Base-by-base conservation (phyloP, 1,140 invertebrate species). In the Danaus melanippus region DNA sequence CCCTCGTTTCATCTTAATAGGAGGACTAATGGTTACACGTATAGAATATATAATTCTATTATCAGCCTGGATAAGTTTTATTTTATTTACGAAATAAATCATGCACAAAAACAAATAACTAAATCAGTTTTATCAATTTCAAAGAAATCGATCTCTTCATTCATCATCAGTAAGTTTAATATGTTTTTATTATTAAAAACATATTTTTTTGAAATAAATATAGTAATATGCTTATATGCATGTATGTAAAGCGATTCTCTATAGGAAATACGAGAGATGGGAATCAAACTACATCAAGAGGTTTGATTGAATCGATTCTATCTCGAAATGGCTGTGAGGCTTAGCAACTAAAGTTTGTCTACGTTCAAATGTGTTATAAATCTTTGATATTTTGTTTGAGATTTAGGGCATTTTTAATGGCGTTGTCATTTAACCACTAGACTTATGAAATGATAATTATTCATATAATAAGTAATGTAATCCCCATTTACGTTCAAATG, bases 401-500 rank as follows among this genome's bases (percentile, higher is more conserved):
- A 32, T 32, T 32, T 32, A 3, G 21, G 2, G 21, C 7, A 5
- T 5, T 7, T 32, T 32, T 8, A 32, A 32, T 32, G 21, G 6
- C 7, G 6, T 4, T 32, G 21, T 2, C 21, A 32, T 32, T 21
- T 21, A 21, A 21, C 17, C 17, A 21, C 17, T 32, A 32, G 5
- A 10, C 42, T 42, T 42, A 42, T 12, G 17, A 50, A 15, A 50
- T 15, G 2, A 32, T 50, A 12, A 15, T 40, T 10, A 55, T 21
- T 21, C 32, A 10, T 44, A 55, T 21, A 8, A 43, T 6, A 12
- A 21, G 42, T 1, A 42, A 59, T 44, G 45, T 76, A 82, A 17
- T 65, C 8, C 58, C 66, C 8, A 77, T 21, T 11, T 71, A 62
- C 9, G 55, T 45, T 39, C 45, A 42, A 53, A 32, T 32, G 21